phyloP scores from a whole-genome alignment of 1,140 invertebrate species.

The Drosophila guanche region DNA sequence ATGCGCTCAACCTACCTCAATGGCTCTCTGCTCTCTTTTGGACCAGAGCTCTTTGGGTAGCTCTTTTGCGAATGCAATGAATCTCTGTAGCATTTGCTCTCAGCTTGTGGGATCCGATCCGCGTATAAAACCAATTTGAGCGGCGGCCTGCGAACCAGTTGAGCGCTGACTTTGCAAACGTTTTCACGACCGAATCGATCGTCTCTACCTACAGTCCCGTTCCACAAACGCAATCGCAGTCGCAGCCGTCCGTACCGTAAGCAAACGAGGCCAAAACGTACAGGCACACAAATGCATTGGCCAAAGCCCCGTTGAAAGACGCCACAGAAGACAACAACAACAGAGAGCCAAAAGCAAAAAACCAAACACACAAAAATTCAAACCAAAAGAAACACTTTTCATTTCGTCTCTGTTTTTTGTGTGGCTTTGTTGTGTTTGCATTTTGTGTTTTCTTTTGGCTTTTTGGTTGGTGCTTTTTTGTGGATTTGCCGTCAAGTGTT shows the following conservation, averaged over 20 bases:
- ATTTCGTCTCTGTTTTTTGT: conserved; percentile 46
- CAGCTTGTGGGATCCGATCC: conserved; percentile 39
- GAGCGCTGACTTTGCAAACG: conserved; percentile 76
- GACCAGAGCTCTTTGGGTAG: conserved; percentile 8
- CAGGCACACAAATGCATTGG: conserved; percentile 60
- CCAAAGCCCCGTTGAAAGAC: conserved; percentile 48
- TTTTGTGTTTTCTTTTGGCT: conserved; percentile 36
- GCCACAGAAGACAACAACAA: conserved; percentile 20
- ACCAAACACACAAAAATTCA: conserved; percentile 12
- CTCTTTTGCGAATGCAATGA: conserved; percentile 44
- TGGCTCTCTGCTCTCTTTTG: conserved; percentile 10
- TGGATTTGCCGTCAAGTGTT: conserved; percentile 51
- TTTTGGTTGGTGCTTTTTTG: conserved; percentile 15
- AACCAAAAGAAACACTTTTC: conserved; percentile 48
- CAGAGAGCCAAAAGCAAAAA: conserved; percentile 10
- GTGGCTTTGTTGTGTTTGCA: conserved; percentile 13
- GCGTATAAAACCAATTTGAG: conserved; percentile 79
- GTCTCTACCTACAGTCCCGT: conserved; percentile 26
- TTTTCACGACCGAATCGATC: conserved; percentile 49
- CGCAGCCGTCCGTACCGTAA: conserved; percentile 22
- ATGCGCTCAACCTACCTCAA: conserved; percentile 68
- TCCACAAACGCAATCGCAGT: background rate
- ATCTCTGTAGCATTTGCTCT: conserved; percentile 31
- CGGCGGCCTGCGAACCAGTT: conserved; percentile 70
- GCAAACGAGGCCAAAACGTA: conserved; percentile 47